Base-by-base conservation (phyloP, 2,113 vertebrate species). In the Oenanthe oenanthe region DNA sequence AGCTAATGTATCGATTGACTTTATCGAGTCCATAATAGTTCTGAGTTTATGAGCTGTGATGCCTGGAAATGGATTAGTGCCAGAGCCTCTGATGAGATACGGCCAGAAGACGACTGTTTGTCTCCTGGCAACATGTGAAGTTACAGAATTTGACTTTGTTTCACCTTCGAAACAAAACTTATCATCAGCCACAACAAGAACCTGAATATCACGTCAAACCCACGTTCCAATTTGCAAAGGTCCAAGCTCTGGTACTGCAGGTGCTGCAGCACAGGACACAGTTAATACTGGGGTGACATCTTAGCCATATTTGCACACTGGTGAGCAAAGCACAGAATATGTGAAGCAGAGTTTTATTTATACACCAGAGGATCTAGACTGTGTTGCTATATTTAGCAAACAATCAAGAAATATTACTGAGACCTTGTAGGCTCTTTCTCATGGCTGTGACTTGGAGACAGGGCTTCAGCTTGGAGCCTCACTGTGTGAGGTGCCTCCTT, bases 41-140 rank as follows among this genome's bases (percentile, higher is more conserved):
- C 89, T 91, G 89, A 93, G 65, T 94, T 95, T 93, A 92, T 96
- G 90, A 95, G 86, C 94, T 95, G 92, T 92, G 86, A 86, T 88
- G 86, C 86, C 89, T 94, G 84, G 83, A 92, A 96, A 93, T 95
- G 83, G 95, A 89, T 95, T 92, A 92, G 86, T 84, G 80, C 86
- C 77, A 53, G 65, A 50, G 83, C 53, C 76, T 84, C 4, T 68
- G 71, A 92, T 90, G 86, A 89, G 89, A 85, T 86, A 74, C 5
- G n/a, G 66, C 20, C 68, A 75, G 43, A 94, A 92, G 86, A 92
- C 2, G 2, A 78, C 72, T 67, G 34, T 60, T 96, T 51, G 29
- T 91, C 61, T 95, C 76, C 48, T 51, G 70, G 68, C 32, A 89
- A 67, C 68, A 36, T 68, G 32, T 67, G 73, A 81, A 34, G 68